Base-by-base conservation (phyloP, 2,797 vertebrate species). In the Halcyon leucocephala region DNA sequence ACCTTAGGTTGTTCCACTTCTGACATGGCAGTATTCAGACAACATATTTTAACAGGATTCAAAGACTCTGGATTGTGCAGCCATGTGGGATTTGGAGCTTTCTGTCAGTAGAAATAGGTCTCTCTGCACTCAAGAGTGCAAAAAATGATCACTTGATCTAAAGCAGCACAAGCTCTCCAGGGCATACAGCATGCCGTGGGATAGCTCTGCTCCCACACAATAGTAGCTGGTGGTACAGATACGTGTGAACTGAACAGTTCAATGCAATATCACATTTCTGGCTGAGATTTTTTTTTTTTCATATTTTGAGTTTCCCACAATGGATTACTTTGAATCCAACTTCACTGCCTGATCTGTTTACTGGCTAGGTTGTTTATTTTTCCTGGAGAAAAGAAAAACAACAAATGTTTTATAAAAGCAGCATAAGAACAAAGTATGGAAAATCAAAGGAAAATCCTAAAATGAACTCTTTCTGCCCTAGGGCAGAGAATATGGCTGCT, bases 361-460 rank as follows among this genome's bases (percentile, higher is more conserved):
- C 91, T 91, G 54, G 41, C 76, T 90, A 61, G 61, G 62, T 58
- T 91, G 69, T 91, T 90, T 96, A 52, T 95, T 94, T 95, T 96
- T 93, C 73, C 48, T 77, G 51, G 26, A 92, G 74, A 84, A 83
- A 82, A 86, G 42, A 73, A 90, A 93, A 94, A 54, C 81, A 93
- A 62, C 46, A 35, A 49, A 72, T 58, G 48, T 88, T 96, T 93
- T 69, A 90, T 90, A 87, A 95, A 95, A 82, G 46, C 62, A 69
- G 20, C 70, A 28, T 69, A 89, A 94, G 82, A 96, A 85, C 81
- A 78, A 93, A 94, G 84, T 72, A 62, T 11, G 55, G 54, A 78
- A 91, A 95, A 96, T 91, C 79, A 90, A 95, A 96, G 60, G 39
- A 83, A 90, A 93, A 88, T 94, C 85, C 91, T 92, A 62, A 88